phyloP scores from a whole-genome alignment of 2,797 vertebrate species.

The Sebastolobus altivelis region DNA sequence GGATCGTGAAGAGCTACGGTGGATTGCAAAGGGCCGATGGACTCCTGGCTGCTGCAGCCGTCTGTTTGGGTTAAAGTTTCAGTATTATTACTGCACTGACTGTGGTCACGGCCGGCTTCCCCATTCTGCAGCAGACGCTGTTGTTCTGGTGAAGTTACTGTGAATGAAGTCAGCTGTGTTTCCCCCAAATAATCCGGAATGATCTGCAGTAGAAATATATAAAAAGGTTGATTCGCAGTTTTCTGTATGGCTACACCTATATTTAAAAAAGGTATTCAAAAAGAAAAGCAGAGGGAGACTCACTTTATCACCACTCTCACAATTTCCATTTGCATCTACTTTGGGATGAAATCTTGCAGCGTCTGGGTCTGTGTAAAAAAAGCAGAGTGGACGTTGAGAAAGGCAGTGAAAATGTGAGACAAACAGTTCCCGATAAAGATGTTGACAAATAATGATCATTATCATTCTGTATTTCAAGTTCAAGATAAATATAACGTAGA shows the following conservation, averaged over 20 bases:
- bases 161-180: conserved; percentile 34
- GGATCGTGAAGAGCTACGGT: conserved; percentile 18
- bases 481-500: conserved; percentile 3
- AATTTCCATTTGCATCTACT: conserved; percentile 77
- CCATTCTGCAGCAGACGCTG: conserved; percentile 59
- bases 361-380: conserved; percentile 53
- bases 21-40: conserved; percentile 51
- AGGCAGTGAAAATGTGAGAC: background rate
- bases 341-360: conserved; percentile 13
- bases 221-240: background rate
- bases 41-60: conserved; percentile 46
- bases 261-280: background rate
- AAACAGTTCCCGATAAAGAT: conserved; percentile 11
- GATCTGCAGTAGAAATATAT: conserved; percentile 44
- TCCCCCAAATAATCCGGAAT: conserved; percentile 7
- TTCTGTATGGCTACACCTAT: background rate
- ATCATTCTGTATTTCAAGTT: conserved; percentile 9
- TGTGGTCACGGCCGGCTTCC: conserved; percentile 39
- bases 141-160: conserved; percentile 50
- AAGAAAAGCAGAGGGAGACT: conserved; percentile 36
- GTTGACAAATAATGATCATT: conserved; percentile 5
- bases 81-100: conserved; percentile 36
- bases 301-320: conserved; percentile 63
- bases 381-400: background rate
- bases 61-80: conserved; percentile 44